These are phyloP conservation scores for Eupelmus urozonus DNA, from an alignment of 2,888 invertebrate genomes.

Conservation along the genomic window DNA sequence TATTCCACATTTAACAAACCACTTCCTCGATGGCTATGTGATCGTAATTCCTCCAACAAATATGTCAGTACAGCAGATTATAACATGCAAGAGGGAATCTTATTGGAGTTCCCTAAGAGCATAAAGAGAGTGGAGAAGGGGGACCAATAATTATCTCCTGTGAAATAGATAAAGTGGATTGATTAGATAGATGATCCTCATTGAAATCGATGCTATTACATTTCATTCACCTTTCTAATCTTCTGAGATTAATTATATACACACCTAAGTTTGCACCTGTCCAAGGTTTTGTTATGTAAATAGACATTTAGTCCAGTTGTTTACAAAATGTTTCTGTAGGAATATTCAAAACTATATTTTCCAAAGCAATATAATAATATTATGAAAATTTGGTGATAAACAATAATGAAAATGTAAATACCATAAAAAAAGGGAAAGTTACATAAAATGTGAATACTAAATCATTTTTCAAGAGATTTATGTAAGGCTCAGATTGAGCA, in stretches of 20 bases:
- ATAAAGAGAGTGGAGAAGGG: too few species aligned
- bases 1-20: constrained; percentile 21
- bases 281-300: too few species aligned
- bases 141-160: constrained; percentile 21
- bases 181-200: constrained; percentile 26
- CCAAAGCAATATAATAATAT: too few species aligned
- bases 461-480: constrained; percentile 25
- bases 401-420: too few species aligned
- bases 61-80: constrained; percentile 27
- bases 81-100: not conserved
- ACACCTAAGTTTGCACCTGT: too few species aligned
- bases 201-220: constrained; percentile 11
- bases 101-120: constrained; percentile 7
- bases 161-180: constrained; percentile 24
- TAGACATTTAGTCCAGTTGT: not conserved
- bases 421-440: too few species aligned
- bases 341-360: not conserved
- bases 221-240: constrained; percentile 14
- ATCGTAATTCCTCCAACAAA: constrained; percentile 30
- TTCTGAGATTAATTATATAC: too few species aligned
- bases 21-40: constrained; percentile 23
- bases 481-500: constrained; percentile 41
- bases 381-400: too few species aligned
- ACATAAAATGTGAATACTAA: constrained; percentile 20
- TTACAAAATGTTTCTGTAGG: not conserved